Evolutionary conservation across 2,888 invertebrate species (phyloP).

Genomic region (Cataglyphis albicans): DNA sequence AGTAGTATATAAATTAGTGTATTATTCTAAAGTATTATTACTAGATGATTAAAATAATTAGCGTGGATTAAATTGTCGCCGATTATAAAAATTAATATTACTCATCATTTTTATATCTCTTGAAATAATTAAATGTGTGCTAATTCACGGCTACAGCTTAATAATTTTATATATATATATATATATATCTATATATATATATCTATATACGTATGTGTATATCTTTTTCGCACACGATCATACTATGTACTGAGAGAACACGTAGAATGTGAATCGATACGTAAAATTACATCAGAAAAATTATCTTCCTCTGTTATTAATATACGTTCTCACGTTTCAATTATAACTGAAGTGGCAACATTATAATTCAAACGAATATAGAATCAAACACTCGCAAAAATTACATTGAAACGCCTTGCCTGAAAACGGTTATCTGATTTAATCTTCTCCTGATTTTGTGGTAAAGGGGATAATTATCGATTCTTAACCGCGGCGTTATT

Average conservation of each 20-base stretch:
- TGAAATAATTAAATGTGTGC: background rate
- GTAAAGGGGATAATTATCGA: constrained; percentile 40
- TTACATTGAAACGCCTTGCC: too few relatives aligned
- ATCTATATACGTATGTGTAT: background rate
- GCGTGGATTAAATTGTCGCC: background rate
- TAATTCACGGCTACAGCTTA: too few relatives aligned
- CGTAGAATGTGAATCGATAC: background rate
- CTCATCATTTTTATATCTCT: background rate
- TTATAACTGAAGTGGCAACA: constrained; percentile 5
- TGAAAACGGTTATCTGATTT: background rate
- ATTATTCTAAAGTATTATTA: constrained; percentile 12
- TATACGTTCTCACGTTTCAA: constrained; percentile 1
- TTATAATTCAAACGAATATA: background rate
- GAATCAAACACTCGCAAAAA: background rate
- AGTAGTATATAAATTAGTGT: background rate
- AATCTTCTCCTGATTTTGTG: background rate
- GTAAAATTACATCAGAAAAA: constrained; percentile 15
- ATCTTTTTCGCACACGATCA: background rate
- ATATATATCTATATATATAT: too few relatives aligned
- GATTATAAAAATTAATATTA: background rate
- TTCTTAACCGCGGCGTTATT: constrained; percentile 48
- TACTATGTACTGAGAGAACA: background rate
- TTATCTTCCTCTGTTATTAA: constrained; percentile 17
- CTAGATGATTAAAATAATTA: background rate
- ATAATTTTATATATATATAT: too few relatives aligned